Evolutionary conservation across 2,888 invertebrate genomes (phyloP), one percentile per base, ranked within the genome.

Genomic region (Caenorhabditis sp.): DNA sequence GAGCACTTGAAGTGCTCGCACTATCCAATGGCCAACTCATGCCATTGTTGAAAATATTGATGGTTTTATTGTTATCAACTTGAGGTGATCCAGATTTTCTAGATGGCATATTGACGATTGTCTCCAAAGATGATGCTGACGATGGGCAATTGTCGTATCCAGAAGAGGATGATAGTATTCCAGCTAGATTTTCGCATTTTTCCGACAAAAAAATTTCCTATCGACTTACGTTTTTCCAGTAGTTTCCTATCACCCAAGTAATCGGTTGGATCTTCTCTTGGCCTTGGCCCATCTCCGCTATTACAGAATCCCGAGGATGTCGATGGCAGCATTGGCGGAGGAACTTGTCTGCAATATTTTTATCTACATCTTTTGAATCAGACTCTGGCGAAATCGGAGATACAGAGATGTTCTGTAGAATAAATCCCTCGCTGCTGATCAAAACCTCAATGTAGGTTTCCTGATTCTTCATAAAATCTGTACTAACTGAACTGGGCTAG

Each of bases 1-100:
- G 75, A 31, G 75, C 75, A 70, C 75, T 75, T 0, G 75, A 75
- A 31, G 73, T 76, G 51, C 79, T 77, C 6, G 76, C 73, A 1
- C 69, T 73, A 58, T 76, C 70, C 24, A 79, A 49, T 6, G 76
- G 69, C 75, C 70, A 77, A 14, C 69, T 53, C 1, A 79, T 64
- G 36, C 79, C 79, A 31, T 62, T 74, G 61, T 49, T 49, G 31
- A 67, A 69, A 12, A 51, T 54, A 14, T 17, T 54, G 17, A 6
- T 43, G 3, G 6, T 43, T 14, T 10, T 43, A 17, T 14, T 43
- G 17, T 43, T 17, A 5, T 43, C 8, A 43, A 43, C 14, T 43
- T 43, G 12, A 43, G 43, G 43, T 3, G 43, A 43, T 43, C 14
- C 68, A 24, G 67, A 67, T 49, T 73, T 62, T 37, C 69, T 19